Base-by-base conservation (phyloP, 2,888 invertebrate genomes). In the Sipunculus nudus region DNA sequence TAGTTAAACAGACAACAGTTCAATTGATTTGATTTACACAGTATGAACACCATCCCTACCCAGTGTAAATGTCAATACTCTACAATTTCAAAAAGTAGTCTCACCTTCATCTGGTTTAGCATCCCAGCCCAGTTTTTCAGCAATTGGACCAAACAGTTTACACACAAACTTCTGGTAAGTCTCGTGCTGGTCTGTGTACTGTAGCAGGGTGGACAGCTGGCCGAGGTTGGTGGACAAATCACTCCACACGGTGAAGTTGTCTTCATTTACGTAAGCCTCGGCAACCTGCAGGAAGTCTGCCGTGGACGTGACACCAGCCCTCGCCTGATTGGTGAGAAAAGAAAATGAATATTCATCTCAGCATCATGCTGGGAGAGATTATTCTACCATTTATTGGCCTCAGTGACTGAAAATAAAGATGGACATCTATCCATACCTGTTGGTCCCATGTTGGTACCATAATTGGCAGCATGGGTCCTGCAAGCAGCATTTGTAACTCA, bases 201-300 rank as follows among this genome's bases (percentile, higher is more conserved):
- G 91, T 62, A 95, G 86, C 29, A 96, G 85, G 46, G 89, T 88
- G 59, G 89, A 88, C 53, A 96, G 86, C 78, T 90, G 91, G n/a
- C 89, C 87, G 55, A 96, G 84, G 72, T 92, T 91, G 79, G 90
- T 57, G 10, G 75, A 66, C 41, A 83, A 68, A 64, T 82, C 81
- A 6, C 90, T 91, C 96, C 96, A 97, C 0, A 96, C 96, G 0
- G 95, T 94, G 85, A 91, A 97, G 84, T 96, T 92, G 38, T 89
- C 90, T 83, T 97, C 96, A 71, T 91, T 89, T 19, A 29, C 48
- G 80, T 91, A 95, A 0, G 94, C 92, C 74, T 90, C 89, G 78
- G 94, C 89, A n/a, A 96, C 86, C 77, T 91, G 89, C 53, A 97
- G 85, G 0, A 92, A 90, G 79, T 93, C 85, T 0, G 90, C 90